Conservation (phyloP, 30 jellyfish, hydroid and myxozoan genomes). For the Chironex yamaguchii region DNA sequence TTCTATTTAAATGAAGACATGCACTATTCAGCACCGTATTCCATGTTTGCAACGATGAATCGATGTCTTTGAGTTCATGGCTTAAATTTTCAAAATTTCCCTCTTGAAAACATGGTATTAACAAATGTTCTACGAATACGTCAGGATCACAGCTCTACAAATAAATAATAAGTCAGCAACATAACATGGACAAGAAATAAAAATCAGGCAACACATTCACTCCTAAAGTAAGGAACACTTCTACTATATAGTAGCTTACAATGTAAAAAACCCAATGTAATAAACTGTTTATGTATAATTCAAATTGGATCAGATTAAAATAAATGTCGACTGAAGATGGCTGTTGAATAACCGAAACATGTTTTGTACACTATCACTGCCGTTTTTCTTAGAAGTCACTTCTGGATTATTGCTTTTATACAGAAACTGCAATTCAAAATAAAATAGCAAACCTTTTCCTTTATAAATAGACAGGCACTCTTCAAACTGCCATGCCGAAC, state of each 20-base stretch:
- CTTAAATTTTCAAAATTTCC: conserved; percentile 82
- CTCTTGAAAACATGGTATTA: conserved; percentile 78
- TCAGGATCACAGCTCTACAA: conserved; percentile 84
- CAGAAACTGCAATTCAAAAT: too few species aligned
- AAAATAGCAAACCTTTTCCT: conserved; percentile 83
- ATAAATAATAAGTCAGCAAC: background rate
- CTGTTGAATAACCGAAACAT: too few species aligned
- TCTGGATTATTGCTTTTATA: too few species aligned
- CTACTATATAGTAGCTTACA: too few species aligned
- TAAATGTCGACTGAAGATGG: background rate
- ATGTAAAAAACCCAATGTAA: too few species aligned
- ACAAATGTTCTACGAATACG: conserved; percentile 73
- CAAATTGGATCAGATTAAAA: too few species aligned
- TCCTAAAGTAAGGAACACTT: background rate
- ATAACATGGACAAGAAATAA: background rate
- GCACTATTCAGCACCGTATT: conserved; percentile 69
- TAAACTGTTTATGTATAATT: too few species aligned
- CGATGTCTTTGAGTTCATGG: conserved; percentile 69
- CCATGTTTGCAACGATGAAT: conserved; percentile 84
- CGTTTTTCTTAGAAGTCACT: too few species aligned
- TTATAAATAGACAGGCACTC: conserved; percentile 78
- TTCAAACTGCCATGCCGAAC: conserved; percentile 77
- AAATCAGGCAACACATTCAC: background rate
- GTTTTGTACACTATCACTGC: too few species aligned
- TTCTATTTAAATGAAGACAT: conserved; percentile 73